phyloP scores from a whole-genome alignment of 2,797 vertebrate species.

The Sebastes hubbsi region DNA sequence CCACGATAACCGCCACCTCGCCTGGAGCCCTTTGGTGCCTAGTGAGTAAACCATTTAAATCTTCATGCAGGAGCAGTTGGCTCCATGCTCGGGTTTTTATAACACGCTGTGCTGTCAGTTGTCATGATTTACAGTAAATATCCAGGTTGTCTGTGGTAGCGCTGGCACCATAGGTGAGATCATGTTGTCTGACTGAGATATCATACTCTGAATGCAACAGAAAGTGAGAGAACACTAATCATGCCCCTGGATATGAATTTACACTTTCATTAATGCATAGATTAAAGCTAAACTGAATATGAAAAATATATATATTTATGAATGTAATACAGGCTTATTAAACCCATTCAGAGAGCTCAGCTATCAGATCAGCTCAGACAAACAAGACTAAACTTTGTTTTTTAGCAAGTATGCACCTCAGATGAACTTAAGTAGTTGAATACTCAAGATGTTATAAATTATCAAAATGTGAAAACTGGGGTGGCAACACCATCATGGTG shows the following conservation, averaged over 20 bases:
- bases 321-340: background rate
- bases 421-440: background rate
- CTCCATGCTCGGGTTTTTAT: constrained; percentile 27
- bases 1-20: constrained; percentile 96
- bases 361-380: background rate
- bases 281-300: background rate
- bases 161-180: constrained; percentile 2
- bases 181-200: background rate
- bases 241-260: background rate
- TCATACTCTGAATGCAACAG: background rate
- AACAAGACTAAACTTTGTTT: background rate
- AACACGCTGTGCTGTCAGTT: constrained; percentile 40
- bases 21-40: constrained; percentile 97
- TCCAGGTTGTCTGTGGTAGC: constrained; percentile 16
- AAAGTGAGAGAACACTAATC: background rate
- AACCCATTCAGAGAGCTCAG: background rate
- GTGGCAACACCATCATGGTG: background rate
- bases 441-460: background rate
- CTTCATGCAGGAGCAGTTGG: constrained; percentile 37
- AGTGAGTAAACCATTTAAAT: constrained; percentile 84
- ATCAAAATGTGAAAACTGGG: background rate
- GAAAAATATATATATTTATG: background rate
- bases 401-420: background rate
- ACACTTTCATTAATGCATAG: background rate
- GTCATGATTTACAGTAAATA: constrained; percentile 37